Evolutionary conservation across 2,113 vertebrate genomes (phyloP).

Genomic region (Dipodomys merriami): DNA sequence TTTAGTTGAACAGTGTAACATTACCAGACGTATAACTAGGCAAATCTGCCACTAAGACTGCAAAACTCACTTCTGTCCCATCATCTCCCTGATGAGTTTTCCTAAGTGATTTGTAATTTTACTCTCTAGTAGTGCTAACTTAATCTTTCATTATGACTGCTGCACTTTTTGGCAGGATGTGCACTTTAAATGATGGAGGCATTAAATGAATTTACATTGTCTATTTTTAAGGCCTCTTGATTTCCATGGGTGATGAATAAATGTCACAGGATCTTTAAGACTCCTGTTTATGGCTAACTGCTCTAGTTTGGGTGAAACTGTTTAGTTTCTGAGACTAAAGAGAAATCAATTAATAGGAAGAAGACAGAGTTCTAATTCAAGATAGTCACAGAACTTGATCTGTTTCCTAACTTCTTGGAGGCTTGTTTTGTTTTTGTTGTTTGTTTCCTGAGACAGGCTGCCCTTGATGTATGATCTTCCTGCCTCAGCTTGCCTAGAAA

Average conservation of each 20-base stretch:
- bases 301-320: background rate
- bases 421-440: background rate
- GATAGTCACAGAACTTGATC: background rate
- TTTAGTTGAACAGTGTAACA: fast-evolving
- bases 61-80: background rate
- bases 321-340: background rate
- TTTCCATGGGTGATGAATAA: background rate
- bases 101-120: background rate
- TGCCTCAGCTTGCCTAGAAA: no score
- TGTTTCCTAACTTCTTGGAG: background rate
- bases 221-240: background rate
- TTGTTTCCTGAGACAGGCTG: no score
- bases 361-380: background rate
- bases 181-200: background rate
- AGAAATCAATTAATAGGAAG: background rate
- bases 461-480: no score
- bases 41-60: background rate
- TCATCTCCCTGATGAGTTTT: background rate
- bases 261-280: background rate
- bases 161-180: background rate
- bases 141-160: background rate
- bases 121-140: background rate
- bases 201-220: background rate
- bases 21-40: background rate
- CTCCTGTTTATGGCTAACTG: background rate